Conservation (phyloP, 2,113 vertebrate species). For the Albula glossodonta region DNA sequence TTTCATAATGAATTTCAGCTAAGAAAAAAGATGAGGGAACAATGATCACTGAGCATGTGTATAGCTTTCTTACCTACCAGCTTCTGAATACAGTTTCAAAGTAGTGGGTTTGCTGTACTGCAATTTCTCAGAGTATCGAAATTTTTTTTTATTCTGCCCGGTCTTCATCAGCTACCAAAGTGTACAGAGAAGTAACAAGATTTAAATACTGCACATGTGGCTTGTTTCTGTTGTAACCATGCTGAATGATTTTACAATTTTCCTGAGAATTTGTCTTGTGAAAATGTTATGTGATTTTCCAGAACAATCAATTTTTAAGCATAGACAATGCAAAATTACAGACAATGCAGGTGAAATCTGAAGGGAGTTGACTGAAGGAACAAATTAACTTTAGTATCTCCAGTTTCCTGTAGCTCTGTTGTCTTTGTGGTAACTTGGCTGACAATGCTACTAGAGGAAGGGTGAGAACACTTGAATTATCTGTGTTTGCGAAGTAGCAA, state of each 20-base stretch:
- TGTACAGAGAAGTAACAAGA: background rate
- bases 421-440: background rate
- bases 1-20: constrained; percentile 40
- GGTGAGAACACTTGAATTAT: background rate
- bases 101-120: background rate
- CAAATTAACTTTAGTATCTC: background rate
- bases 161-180: background rate
- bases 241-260: background rate
- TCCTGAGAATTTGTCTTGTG: background rate
- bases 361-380: no score
- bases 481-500: constrained; percentile 7
- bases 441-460: background rate
- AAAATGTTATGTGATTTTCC: background rate
- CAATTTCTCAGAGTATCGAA: background rate
- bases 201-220: background rate
- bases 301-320: background rate
- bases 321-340: no score
- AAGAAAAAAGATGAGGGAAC: constrained; percentile 31
- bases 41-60: constrained; percentile 20
- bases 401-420: background rate
- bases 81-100: background rate
- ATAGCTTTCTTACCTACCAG: background rate
- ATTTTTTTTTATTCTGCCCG: background rate
- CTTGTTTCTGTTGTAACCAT: background rate
- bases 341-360: no score